Percentiles rank a stretch among this genome's conserved stretches.
These are phyloP conservation scores for Empidonax alnorum DNA, from an alignment of 2,113 vertebrate species.

Conservation along the genomic window DNA sequence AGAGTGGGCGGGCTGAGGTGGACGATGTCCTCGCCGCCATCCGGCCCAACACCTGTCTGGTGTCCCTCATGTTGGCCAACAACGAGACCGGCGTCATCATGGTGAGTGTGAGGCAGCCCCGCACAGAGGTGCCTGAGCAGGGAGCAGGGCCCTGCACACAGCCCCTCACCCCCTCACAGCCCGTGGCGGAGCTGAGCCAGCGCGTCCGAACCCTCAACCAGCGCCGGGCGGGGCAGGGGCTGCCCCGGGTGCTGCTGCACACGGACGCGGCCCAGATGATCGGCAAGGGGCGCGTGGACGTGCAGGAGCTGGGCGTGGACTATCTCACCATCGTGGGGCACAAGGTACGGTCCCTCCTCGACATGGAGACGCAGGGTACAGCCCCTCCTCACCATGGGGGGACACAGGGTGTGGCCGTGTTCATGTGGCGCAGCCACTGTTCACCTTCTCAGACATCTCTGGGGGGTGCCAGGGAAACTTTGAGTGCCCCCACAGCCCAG, in stretches of 20 bases:
- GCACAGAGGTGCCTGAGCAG: fast-evolving
- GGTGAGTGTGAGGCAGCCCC: conserved; percentile 75
- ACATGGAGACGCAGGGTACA: conserved; percentile 94
- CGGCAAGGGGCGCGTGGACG: conserved; percentile 88
- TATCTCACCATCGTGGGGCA: conserved; percentile 95
- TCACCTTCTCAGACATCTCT: background rate
- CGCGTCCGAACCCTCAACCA: conserved; percentile 76
- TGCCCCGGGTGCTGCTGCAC: conserved; percentile 84
- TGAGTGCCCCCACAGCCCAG: background rate
- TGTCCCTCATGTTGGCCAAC: conserved; percentile 96
- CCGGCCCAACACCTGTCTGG: conserved; percentile 87
- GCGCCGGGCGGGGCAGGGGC: background rate
- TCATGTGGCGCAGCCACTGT: fast-evolving
- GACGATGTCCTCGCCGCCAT: conserved; percentile 84
- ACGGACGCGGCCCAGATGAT: conserved; percentile 92
- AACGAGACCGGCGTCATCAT: conserved; percentile 95
- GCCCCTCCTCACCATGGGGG: background rate
- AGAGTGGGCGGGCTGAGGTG: conserved; percentile 80
- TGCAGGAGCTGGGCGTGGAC: conserved; percentile 87
- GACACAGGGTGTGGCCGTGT: background rate
- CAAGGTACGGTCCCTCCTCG: conserved; percentile 88
- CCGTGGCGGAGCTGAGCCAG: conserved; percentile 83
- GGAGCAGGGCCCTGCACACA: background rate
- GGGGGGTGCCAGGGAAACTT: background rate
- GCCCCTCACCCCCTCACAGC: conserved; percentile 65